Evolutionary conservation across 2,113 vertebrate genomes (phyloP), one percentile per base, ranked within the genome.

Genomic region (Leucosticte australis): DNA sequence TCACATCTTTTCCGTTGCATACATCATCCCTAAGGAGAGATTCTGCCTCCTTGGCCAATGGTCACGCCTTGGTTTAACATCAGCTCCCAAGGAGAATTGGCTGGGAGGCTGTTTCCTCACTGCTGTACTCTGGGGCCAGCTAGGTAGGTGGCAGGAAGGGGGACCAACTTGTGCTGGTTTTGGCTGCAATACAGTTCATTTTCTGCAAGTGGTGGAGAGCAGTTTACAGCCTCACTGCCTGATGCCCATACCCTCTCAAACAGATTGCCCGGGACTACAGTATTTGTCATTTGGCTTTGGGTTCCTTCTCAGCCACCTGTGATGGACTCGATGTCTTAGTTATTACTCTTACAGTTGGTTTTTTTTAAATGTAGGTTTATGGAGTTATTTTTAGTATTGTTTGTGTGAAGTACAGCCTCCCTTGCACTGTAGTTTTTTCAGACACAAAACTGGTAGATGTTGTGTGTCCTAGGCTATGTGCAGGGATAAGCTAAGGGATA

Each of bases 381-480:
- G 24, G 21, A 11, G 3, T 9, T 68, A 12, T 68, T 76, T 73
- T 90, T 47, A 28, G 14, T 49, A 83, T 68, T 1, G 3, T 13
- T 47, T 57, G 15, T 39, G 30, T 56, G 42, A 77, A 80, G 20
- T 53, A 16, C 22, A 86, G 24, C 42, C 49, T 28, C 13, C 8
- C 7, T 13, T 56, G 27, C 28, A 8, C 2, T 60, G 42, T 18
- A 15, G 10, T 17, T 79, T 65, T 41, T 60, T 81, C 31, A 41
- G 31, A 14, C 37, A 37, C 24, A 22, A 26, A 91, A 17, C 26
- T 75, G 39, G 31, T 21, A 30, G 42, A 28, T 62, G 10, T 33
- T 52, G 19, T 67, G 31, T 75, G 37, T 79, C 35, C 41, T 42
- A 33, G 31, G 37, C 42, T 37, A 14, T 0, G 0, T 33, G n/a